phyloP scores from a whole-genome alignment of 2,797 vertebrate species.

The Hippocampus kuda region DNA sequence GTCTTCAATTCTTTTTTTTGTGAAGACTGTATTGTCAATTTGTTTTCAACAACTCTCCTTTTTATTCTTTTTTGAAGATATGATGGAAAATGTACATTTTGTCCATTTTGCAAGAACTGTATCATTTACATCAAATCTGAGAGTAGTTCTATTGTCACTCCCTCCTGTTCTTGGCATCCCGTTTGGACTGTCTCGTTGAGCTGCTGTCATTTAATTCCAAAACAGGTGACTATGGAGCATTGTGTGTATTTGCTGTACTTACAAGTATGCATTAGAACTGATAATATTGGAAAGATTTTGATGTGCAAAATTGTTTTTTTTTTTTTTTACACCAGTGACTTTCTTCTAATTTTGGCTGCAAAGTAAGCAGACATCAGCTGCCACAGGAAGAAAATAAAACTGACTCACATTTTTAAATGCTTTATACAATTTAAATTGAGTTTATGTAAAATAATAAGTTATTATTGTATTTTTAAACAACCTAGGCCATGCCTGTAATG shows the following conservation, averaged over 20 bases:
- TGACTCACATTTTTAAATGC: too few species aligned
- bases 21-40: not conserved
- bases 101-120: not conserved
- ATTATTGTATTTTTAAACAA: too few species aligned
- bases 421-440: too few species aligned
- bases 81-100: not conserved
- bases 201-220: not conserved
- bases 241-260: not conserved
- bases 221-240: not conserved
- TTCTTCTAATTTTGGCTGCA: too few species aligned
- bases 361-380: too few species aligned
- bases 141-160: not conserved
- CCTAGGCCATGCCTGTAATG: not conserved
- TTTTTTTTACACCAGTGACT: not conserved
- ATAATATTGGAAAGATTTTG: not conserved
- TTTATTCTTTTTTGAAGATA: too few species aligned
- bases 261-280: not conserved
- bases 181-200: not conserved
- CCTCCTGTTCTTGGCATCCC: not conserved
- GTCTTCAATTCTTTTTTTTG: not conserved
- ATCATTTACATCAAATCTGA: not conserved
- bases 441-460: too few species aligned
- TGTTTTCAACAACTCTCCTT: not conserved
- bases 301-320: not conserved
- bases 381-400: too few species aligned